Evolutionary conservation across 1,140 invertebrate genomes (phyloP), one percentile per base, ranked within the genome.

Genomic region (Pseudomyrmex gracilis): DNA sequence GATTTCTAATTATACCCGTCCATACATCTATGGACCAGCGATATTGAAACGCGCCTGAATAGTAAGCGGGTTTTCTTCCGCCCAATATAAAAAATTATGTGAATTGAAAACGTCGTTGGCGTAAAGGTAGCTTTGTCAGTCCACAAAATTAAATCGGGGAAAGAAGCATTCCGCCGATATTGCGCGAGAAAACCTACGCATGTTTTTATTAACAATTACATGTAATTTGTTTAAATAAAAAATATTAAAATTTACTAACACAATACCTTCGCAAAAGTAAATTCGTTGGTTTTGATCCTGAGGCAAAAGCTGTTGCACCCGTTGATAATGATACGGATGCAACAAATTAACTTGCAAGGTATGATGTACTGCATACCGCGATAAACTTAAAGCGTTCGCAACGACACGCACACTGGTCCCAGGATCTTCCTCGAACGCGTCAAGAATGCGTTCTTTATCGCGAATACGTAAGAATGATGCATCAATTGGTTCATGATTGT

Each of bases 1-100:
- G 49, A n/a, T 71, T 71, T 10, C 15, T 51, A 1, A 71, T 71
- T 17, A 71, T 57, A 57, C 51, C 24, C 43, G 68, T 10, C 51
- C 24, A 70, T 17, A 70, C 24, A 17, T 71, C 43, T 9, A 68
- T 68, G 1, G 24, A 71, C 49, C 49, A 70, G 2, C 49, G 12
- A n/a, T 53, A 9, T 13, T 70, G 67, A 12, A 70, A 70, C 1
- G 68, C n/a, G 8, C 51, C 9, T 57, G 53, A 24, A 57, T n/a
- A 12, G 20, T n/a, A 12, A 43, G 24, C 12, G 51, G 24, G 10
- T 57, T 71, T 43, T 70, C 49, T 4, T 71, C 51, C 8, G 0
- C 51, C 51, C 68, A 71, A 43, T 57, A 22, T 7, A 68, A 57
- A 57, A 43, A 45, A 20, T 71, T 71, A 0, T 2, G 22, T 1